Evolutionary conservation across 2,888 invertebrate genomes (phyloP), one percentile per base, ranked within the genome.

Genomic region (Heteropelma amictum): DNA sequence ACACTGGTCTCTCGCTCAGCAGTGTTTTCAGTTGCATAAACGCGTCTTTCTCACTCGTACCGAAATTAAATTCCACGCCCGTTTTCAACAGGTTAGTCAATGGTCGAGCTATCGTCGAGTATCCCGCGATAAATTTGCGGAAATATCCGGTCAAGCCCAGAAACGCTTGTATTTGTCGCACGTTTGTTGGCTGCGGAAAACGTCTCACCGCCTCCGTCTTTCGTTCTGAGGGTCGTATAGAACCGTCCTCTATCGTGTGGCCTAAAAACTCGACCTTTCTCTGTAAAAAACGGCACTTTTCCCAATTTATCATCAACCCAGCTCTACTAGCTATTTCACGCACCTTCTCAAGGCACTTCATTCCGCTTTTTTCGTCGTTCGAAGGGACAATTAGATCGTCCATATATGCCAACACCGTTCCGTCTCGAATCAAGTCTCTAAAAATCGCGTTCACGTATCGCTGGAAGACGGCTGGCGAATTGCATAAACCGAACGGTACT

Each of bases 401-500:
- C 63, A 80, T 40, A 23, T 80, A 80, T 6, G 33, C 23, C 4
- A 79, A 58, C 4, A 79, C 68, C 10, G 42, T 40, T 8, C 65
- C 71, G 3, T 72, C 60, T 1, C 14, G 14, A 60, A 80, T 79
- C 6, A 45, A 45, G 7, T 19, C 21, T 21, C 21, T 7, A 21
- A 45, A 45, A 8, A 45, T 19, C 21, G 45, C 45, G 45, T 45
- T 45, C 7, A 40, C 6, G 17, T 17, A 40, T 40, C 40, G 4
- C 8, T 40, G 40, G 78, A 82, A 76, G 12, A 79, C 77, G 0
- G 79, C 45, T 2, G 80, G 82, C 5, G 81, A 77, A 58, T 80
- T 81, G 51, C 81, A 81, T 3, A 84, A 54, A 5, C 84, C 83
- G 42, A 40, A 40, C 12, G 40, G 40, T 17, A 80, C 79, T 63